Base-by-base conservation (phyloP, 2,113 vertebrate genomes). In the Sebastes schlegelii region DNA sequence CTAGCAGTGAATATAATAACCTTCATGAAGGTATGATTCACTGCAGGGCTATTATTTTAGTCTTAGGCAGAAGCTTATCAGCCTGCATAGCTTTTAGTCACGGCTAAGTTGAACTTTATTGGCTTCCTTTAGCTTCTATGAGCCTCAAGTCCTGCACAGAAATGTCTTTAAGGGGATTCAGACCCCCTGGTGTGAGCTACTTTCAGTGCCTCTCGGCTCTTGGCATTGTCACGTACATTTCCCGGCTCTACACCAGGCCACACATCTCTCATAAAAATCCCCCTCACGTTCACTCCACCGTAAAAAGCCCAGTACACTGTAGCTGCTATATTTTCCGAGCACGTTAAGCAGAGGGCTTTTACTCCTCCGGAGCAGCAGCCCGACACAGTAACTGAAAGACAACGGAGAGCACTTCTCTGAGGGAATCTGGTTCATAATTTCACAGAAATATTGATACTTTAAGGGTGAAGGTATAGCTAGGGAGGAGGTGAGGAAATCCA, bases 261-360 rank as follows among this genome's bases (percentile, higher is more conserved):
- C 81, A 66, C 48, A 45, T 73, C 57, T 52, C 81, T 80, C 75
- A 52, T 85, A 81, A 86, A 90, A 74, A 71, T 1, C 62, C 64
- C 42, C 64, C 54, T 71, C 78, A 40, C 26, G 9, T 62, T 67
- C 52, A 46, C 77, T 81, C 43, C n/a, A 40, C 57, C 7, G n/a
- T 84, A 88, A 89, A 61, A 3, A 83, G 67, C 63, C 70, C 21
- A 26, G 26, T 19, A 72, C 71, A 60, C 58, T 7, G 70, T 63
- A 67, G 23, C 74, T 48, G 46, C 61, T 85, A 40, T 78, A 77
- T n/a, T 92, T 92, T 84, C 91, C n/a, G 26, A 92, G 87, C 68
- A 79, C 19, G 62, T 87, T 86, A 83, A 86, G 74, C 21, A 71
- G 66, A 79, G 62, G 54, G 77, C n/a, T 81, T 81, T 89, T 68